Base-by-base conservation (phyloP, 1,140 invertebrate genomes). In the Laupala kohalensis region DNA sequence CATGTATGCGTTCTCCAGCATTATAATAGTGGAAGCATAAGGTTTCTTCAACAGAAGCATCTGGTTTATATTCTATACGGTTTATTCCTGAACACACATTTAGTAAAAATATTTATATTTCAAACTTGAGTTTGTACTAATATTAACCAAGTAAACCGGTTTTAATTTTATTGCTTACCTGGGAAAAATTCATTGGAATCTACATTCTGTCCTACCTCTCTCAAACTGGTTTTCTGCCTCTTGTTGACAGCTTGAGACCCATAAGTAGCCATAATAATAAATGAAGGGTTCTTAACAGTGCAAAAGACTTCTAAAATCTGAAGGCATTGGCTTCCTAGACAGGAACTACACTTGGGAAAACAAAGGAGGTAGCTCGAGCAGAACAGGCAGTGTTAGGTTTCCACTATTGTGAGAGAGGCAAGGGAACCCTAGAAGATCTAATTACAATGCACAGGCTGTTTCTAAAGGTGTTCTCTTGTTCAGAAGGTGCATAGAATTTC, bases 1-100 rank as follows among this genome's bases (percentile, higher is more conserved):
- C 81, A 71, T 83, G 80, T 0, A 86, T 72, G 15, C 85, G 80
- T 79, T 88, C 84, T 4, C 75, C 74, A 24, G 81, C 76, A 76
- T 84, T 86, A 77, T 88, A 88, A 75, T 86, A 83, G 15, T 84
- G 85, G 77, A 82, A 88, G 37, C 79, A 80, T 30, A 83, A 73
- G 6, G 81, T 82, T 64, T 88, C 85, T 13, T 83, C 80, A 4
- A 79, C 76, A 12, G 77, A 76, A 6, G 79, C 78, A 64, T 81
- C 81, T 62, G 83, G 82, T 73, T 84, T 84, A 76, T 83, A 87
- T 68, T 84, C 81, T 69, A 87, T 80, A 25, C 62, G 62, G 19
- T 37, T 65, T 23, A 71, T 25, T 26, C 70, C 70, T 71, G 12
- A 15, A 12, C 6, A 65, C 15, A 71, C 53, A 65, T 69, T 65